Evolutionary conservation across 2,797 vertebrate species (phyloP), one percentile per base, ranked within the genome.

Genomic region (Scarus forsteni): DNA sequence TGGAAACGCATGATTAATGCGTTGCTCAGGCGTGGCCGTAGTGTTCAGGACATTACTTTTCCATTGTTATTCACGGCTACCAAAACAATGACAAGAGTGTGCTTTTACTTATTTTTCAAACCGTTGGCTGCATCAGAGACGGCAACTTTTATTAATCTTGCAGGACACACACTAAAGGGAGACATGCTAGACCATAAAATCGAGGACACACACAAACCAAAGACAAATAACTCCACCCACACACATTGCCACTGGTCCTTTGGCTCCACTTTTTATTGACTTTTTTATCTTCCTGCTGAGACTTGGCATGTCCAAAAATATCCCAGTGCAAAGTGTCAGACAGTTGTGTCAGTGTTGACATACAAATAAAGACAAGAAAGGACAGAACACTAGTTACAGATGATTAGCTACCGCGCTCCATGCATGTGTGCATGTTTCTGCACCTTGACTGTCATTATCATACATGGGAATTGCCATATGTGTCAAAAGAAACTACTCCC

Each of bases 1-100:
- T n/a, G 77, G 79, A 79, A 85, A 81, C 64, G 40, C 75, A 84
- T 89, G 90, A 92, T 92, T 91, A 87, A 92, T 90, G 88, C 60
- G 75, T 78, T 40, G 78, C 80, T 79, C 70, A 68, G 83, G 77
- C 79, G 45, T 76, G 81, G 72, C 60, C 60, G 13, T 19, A 60
- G 45, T 40, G 66, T 84, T 78, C 7, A 63, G 80, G 75, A 73
- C 77, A 49, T 40, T 76, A 61, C 63, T 63, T 74, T 54, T 66
- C 16, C 60, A 74, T 82, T 84, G 75, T 87, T 89, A 75, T 76
- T 85, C 85, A 76, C 64, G 7, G 74, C 61, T 60, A 75, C 75
- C 73, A 74, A 85, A 91, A 86, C 85, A 86, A 81, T 73, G 85
- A 77, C 81, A 72, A 59, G 59, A 56, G 53, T 70, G 77, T 68